phyloP scores from a whole-genome alignment of 2,888 invertebrate genomes.

The Venustoraphidia nigricollis region DNA sequence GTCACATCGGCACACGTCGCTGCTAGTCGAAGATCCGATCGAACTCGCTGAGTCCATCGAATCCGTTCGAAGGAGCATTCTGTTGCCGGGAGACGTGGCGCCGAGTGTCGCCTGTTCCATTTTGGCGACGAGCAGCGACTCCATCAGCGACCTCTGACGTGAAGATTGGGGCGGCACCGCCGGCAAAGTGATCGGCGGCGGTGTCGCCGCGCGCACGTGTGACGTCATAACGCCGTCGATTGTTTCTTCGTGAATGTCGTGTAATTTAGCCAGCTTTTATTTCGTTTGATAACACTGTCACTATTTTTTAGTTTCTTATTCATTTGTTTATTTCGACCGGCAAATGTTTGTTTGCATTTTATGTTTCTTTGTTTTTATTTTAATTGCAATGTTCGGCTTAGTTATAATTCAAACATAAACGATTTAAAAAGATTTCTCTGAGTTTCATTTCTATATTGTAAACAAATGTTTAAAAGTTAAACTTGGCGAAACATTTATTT shows the following conservation, averaged over 20 bases:
- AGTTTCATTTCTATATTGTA: too few relatives aligned
- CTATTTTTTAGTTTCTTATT: too few relatives aligned
- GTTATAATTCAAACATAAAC: too few relatives aligned
- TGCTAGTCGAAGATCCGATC: conserved; percentile 43
- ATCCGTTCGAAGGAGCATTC: conserved; percentile 49
- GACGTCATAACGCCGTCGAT: conserved; percentile 18
- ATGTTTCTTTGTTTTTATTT: too few relatives aligned
- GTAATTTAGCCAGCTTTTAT: too few relatives aligned
- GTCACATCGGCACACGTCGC: conserved; percentile 68
- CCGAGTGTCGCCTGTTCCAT: conserved; percentile 47
- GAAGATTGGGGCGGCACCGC: conserved; percentile 38
- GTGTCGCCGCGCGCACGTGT: conserved; percentile 34
- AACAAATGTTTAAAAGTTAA: too few relatives aligned
- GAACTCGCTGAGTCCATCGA: conserved; percentile 60
- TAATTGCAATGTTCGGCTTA: too few relatives aligned
- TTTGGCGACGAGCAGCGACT: conserved; percentile 62
- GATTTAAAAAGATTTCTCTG: too few relatives aligned
- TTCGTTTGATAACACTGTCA: too few relatives aligned
- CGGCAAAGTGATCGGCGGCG: conserved; percentile 28
- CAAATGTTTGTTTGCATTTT: too few relatives aligned
- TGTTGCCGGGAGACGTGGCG: conserved; percentile 23
- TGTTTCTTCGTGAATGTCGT: not conserved
- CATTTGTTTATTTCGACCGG: too few relatives aligned
- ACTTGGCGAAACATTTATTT: too few relatives aligned
- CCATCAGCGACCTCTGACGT: conserved; percentile 67